Evolutionary conservation across 1,140 invertebrate genomes (phyloP), one percentile per base, ranked within the genome.

Genomic region (Trissolcus basalis): DNA sequence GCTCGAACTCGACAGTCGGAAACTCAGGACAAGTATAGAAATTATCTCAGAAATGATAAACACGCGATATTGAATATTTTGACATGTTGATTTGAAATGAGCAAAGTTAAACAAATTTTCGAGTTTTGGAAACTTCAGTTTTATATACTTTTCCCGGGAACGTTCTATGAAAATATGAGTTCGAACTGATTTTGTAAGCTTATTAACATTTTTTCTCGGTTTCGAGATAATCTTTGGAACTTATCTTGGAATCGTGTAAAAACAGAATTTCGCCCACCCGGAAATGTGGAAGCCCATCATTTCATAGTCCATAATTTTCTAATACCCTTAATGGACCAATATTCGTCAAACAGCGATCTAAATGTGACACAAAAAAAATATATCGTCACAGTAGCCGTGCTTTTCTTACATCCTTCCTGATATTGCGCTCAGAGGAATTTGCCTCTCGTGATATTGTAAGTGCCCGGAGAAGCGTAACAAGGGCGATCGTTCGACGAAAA

Each of bases 371-470:
- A 15, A 56, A 59, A 63, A 8, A 16, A 13, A 53, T 33, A 68
- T 56, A 36, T 39, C 47, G 51, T 67, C 58, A 75, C 71, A 63
- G 64, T 68, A 68, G 71, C 63, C 19, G 47, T 15, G 12, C 5
- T 53, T 59, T 55, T 56, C 44, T 5, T 56, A 27, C 53, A 51
- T 63, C 64, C 47, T 54, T 55, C 39, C 59, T 60, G 73, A 76
- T 70, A 69, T 32, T 64, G 36, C 1, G 35, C 16, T 36, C 41
- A 63, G 32, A 69, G 53, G 76, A 81, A 82, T 80, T 81, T 82
- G 82, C 82, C 79, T 80, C 70, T 73, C 68, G 59, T 63, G 49
- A 39, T 72, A 77, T 82, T 80, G 69, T 76, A 13, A 71, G 49
- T 44, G 67, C 76, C 82, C 78, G 70, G 60, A 54, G 58, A 48